These are phyloP conservation scores for Argyresthia albistria DNA, from an alignment of 2,888 invertebrate species.

Conservation along the genomic window DNA sequence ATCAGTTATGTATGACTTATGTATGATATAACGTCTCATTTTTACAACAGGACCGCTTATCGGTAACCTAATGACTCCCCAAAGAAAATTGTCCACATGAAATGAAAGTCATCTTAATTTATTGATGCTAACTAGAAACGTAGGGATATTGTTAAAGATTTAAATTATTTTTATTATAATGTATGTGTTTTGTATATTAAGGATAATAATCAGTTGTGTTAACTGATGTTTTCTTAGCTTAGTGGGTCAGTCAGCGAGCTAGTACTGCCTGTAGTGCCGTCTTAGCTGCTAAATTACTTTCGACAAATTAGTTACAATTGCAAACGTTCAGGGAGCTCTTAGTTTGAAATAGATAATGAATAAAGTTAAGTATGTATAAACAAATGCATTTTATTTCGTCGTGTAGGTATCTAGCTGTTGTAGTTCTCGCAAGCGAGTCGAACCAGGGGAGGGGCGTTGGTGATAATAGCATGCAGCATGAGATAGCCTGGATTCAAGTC, in stretches of 20 bases:
- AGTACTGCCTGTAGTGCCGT: conserved; percentile 22
- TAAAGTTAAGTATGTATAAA: conserved; percentile 46
- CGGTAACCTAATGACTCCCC: conserved; percentile 14
- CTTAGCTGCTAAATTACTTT: background rate
- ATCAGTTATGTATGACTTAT: background rate
- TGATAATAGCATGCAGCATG: too few species aligned
- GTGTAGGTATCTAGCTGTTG: too few species aligned
- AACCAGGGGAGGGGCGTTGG: too few species aligned
- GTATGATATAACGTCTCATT: background rate
- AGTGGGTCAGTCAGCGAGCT: conserved; percentile 48
- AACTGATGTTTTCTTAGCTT: conserved; percentile 33
- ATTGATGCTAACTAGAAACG: conserved; percentile 58
- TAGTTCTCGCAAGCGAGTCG: too few species aligned
- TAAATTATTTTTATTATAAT: conserved; percentile 59
- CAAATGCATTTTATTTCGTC: background rate
- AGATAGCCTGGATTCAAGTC: too few species aligned
- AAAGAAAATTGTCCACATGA: conserved; percentile 44
- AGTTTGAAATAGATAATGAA: conserved; percentile 49
- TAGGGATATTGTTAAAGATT: conserved; percentile 54
- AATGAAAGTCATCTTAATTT: conserved; percentile 62
- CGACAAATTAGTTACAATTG: conserved; percentile 35
- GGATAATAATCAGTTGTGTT: conserved; percentile 39
- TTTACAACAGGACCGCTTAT: background rate
- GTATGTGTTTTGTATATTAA: conserved; percentile 65
- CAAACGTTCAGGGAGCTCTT: conserved; percentile 45